Percentiles rank a stretch among this genome's conserved stretches.
Evolutionary conservation across 2,888 invertebrate species (phyloP).

Genomic region (Drosophila anomalata): DNA sequence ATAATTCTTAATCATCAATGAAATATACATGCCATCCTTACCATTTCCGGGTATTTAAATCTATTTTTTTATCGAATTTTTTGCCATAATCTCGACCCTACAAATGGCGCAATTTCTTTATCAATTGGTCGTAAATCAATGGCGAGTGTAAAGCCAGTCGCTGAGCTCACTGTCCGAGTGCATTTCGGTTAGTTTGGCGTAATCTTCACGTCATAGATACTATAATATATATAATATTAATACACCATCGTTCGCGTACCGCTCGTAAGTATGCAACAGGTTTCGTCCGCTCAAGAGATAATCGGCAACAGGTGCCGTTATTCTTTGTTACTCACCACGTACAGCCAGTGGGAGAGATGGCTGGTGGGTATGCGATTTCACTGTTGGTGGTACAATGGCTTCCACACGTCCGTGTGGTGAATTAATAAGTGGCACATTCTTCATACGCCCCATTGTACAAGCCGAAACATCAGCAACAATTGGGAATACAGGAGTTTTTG

Average conservation of each 20-base stretch:
- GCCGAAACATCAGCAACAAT: slow-evolving; percentile 30
- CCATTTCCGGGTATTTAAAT: slow-evolving; percentile 2
- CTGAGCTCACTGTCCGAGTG: slow-evolving; percentile 24
- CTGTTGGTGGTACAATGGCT: slow-evolving; percentile 4
- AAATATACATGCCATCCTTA: background rate
- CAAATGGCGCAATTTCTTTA: slow-evolving; percentile 37
- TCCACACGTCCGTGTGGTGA: slow-evolving; percentile 60
- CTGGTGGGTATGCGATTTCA: background rate
- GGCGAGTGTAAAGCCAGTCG: slow-evolving; percentile 10
- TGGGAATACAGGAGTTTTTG: slow-evolving; percentile 15
- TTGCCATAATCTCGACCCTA: slow-evolving; percentile 18
- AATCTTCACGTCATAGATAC: slow-evolving; percentile 46
- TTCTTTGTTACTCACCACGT: slow-evolving; percentile 54
- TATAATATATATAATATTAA: background rate
- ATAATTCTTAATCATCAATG: background rate
- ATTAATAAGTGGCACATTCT: slow-evolving; percentile 58
- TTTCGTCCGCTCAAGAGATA: slow-evolving; percentile 27
- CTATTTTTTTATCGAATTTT: slow-evolving; percentile 4
- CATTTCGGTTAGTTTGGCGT: slow-evolving; percentile 16
- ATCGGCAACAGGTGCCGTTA: slow-evolving; percentile 70
- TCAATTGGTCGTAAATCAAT: slow-evolving; percentile 35
- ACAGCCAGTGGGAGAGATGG: background rate
- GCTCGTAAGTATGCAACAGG: slow-evolving; percentile 67
- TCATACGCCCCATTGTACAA: slow-evolving; percentile 61
- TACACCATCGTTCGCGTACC: slow-evolving; percentile 12